Conservation (phyloP, 2,888 invertebrate species). For the Frankliniella intonsa region DNA sequence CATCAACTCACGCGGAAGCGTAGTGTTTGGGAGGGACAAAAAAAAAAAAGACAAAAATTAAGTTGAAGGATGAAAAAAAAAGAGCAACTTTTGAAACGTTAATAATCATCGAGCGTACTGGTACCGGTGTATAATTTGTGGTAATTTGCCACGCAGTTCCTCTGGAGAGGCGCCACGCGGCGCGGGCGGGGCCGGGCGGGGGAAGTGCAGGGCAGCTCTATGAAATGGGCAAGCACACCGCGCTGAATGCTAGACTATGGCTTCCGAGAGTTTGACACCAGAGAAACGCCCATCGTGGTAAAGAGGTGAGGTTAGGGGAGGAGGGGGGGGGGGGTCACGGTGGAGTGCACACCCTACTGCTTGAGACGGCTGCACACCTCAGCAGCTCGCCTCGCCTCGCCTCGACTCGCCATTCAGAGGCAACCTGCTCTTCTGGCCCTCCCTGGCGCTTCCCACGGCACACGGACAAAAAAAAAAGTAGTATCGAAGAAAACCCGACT, state of each 20-base stretch:
- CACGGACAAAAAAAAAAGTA: conserved; percentile 30
- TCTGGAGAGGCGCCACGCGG: background rate
- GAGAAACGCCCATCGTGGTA: conserved; percentile 35
- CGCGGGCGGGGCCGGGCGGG: too few relatives aligned
- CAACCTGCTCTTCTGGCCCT: too few relatives aligned
- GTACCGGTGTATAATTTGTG: background rate
- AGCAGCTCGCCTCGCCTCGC: background rate
- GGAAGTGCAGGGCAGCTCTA: background rate
- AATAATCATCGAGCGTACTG: too few relatives aligned
- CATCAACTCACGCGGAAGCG: too few relatives aligned
- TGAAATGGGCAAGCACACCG: conserved; percentile 38
- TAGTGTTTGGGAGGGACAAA: too few relatives aligned
- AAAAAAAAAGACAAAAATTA: too few relatives aligned
- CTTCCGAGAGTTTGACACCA: conserved; percentile 32
- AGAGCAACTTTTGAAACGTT: too few relatives aligned
- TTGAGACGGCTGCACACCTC: conserved; percentile 13
- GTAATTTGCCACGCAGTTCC: background rate
- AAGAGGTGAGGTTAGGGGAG: background rate
- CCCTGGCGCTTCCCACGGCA: conserved; percentile 35
- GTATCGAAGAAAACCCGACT: background rate
- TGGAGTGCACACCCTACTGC: background rate
- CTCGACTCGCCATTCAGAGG: background rate
- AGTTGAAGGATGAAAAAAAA: too few relatives aligned
- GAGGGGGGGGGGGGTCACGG: background rate
- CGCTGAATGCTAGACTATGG: conserved; percentile 40